phyloP scores from a whole-genome alignment of 53 echinoderm and acorn worm species.

The Hippasteria phrygiana region DNA sequence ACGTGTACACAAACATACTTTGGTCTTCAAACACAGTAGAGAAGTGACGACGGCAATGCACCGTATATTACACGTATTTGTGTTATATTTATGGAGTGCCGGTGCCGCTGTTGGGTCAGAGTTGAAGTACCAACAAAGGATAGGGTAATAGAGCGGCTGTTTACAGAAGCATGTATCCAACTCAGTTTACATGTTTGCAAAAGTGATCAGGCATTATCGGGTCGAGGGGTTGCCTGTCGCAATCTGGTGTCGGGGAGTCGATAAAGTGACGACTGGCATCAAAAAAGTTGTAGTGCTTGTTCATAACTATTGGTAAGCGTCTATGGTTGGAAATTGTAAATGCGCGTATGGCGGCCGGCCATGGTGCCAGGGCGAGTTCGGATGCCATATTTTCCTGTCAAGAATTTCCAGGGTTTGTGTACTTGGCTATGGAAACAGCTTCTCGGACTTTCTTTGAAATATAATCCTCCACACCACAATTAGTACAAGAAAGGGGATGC shows the following conservation, averaged over 20 bases:
- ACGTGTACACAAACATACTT: conserved; percentile 31
- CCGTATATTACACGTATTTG: conserved; percentile 16
- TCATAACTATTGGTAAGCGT: not conserved
- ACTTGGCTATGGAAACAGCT: too few relatives aligned
- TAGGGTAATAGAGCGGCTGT: conserved; percentile 33
- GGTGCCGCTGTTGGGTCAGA: conserved; percentile 16
- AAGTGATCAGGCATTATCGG: conserved; percentile 57
- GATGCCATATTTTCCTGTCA: too few relatives aligned
- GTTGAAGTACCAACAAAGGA: conserved; percentile 60
- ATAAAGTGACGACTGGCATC: not conserved
- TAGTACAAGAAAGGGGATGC: too few relatives aligned
- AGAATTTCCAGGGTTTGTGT: too few relatives aligned
- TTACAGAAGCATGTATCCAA: conserved; percentile 51
- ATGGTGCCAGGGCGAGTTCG: too few relatives aligned
- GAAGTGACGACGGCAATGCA: not conserved
- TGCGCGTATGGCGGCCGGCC: not conserved
- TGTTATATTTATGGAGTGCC: conserved; percentile 50
- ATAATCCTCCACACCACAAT: too few relatives aligned
- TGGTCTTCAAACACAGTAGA: too few relatives aligned
- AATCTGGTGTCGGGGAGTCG: not conserved
- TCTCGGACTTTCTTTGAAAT: too few relatives aligned
- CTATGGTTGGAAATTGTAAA: not conserved
- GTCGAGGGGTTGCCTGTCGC: conserved; percentile 23
- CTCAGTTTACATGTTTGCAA: conserved; percentile 48
- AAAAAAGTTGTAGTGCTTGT: not conserved